Base-by-base conservation (phyloP, 1,140 invertebrate genomes). In the Rhopalosiphum maidis region DNA sequence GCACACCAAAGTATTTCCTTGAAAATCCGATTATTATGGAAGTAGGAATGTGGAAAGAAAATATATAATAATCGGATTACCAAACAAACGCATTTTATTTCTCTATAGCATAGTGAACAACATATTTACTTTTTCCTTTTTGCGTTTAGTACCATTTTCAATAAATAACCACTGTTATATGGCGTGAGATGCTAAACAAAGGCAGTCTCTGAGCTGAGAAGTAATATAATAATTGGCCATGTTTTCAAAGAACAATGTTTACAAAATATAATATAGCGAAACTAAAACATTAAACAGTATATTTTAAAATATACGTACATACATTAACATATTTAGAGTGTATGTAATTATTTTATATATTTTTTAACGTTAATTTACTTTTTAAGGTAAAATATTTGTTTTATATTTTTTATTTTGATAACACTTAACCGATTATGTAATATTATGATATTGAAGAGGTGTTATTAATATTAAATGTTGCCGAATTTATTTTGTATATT, bases 61-160 rank as follows among this genome's bases (percentile, higher is more conserved):
- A 90, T 60, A 90, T 55, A 90, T 41, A 51, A 92, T 83, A 92
- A 92, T 92, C 90, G 43, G 68, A 92, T 92, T 92, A 92, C n/a
- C 22, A 92, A 92, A 83, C 46, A 48, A 92, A 92, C 46, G 90
- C 83, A 91, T 91, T 92, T 82, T 92, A 92, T 83, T 83, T 92
- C 46, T 25, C 68, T 82, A 35, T 83, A 83, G 30, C 43, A 11
- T 68, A 22, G 30, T 23, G 60, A 77, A 35, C 7, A 82, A 82
- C 90, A 48, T 82, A 90, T 82, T 82, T 91, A 37, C 22, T 68
- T 68, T 90, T 90, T 25, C 89, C 54, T 89, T 90, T 48, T 35
- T 51, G 21, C n/a, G 46, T 54, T 88, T 51, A 88, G 43, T 48
- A 51, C 86, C 15, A 18, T 51, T 88, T 51, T 88, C 48, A 21